Base-by-base conservation (phyloP, 1,140 invertebrate species). In the Pectinophora gossypiella region DNA sequence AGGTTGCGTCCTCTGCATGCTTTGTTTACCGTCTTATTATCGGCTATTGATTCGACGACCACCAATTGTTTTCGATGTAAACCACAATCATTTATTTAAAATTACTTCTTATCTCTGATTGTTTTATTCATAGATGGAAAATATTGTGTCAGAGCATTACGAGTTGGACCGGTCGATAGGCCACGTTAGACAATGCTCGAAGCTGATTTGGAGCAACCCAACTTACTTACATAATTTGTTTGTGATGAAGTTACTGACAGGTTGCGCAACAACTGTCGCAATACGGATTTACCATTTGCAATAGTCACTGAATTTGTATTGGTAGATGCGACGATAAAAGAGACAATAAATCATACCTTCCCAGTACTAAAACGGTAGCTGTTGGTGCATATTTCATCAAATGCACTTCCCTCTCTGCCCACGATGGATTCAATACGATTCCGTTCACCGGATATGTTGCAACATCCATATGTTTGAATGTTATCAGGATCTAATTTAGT, bases 151-250 rank as follows among this genome's bases (percentile, higher is more conserved):
- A 40, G 36, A 40, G 36, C n/a, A n/a, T n/a, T n/a, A 15, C 36
- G 16, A 27, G 36, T 15, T 16, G 13, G 35, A 15, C 36, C 36
- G 36, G 36, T 40, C 16, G 36, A 18, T 40, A 40, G 13, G 36
- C n/a, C n/a, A n/a, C n/a, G n/a, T 40, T 40, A 40, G 36, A 40
- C 27, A 32, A 32, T 32, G 27, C 16, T 40, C 36, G 36, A 40
- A 15, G 36, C 12, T 15, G 36, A 40, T 40, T 48, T 61, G 70
- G 61, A 64, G 51, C 59, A 59, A n/a, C n/a, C n/a, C 42, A 56
- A 48, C 46, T 61, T 60, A 64, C 61, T 64, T 76, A 64, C 66
- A 64, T 73, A 63, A 56, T 63, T 62, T 65, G 51, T 59, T 65
- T 69, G 67, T 62, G 19, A 44, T 21, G 42, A 19, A 19, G 42